A percentile compares a stretch with the other conserved stretches of the same genome.
Evolutionary conservation across 92 coral and sea anemone genomes (phyloP).

Genomic region (Epizoanthus scotinus): DNA sequence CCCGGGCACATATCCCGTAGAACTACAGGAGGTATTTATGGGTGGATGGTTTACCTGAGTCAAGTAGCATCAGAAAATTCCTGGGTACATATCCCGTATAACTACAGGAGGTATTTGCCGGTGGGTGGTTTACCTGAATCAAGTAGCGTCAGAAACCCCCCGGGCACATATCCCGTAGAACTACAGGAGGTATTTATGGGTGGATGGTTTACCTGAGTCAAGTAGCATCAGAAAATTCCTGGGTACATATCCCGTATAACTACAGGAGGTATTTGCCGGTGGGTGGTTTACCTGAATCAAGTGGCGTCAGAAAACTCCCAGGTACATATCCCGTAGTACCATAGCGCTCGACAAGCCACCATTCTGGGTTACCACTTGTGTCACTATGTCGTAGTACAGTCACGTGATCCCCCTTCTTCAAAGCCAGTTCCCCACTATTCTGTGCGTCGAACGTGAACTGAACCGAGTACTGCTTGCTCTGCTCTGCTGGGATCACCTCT

Average conservation of each 20-base stretch:
- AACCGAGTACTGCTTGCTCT: conserved; percentile 55
- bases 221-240: not conserved
- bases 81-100: too few relatives aligned
- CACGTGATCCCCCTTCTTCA: conserved; percentile 76
- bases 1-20: too few relatives aligned
- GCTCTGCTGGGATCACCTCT: conserved; percentile 43
- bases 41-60: too few relatives aligned
- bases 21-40: too few relatives aligned
- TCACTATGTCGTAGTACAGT: conserved; percentile 81
- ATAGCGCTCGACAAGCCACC: conserved; percentile 82
- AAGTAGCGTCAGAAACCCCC: not conserved
- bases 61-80: too few relatives aligned
- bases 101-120: too few relatives aligned
- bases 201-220: not conserved
- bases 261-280: too few relatives aligned
- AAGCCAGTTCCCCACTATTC: conserved; percentile 75
- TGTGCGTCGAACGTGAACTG: conserved; percentile 83
- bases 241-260: not conserved
- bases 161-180: conserved; percentile 20
- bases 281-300: conserved; percentile 14
- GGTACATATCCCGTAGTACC: conserved; percentile 91
- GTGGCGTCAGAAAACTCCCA: conserved; percentile 62
- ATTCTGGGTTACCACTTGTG: conserved; percentile 85
- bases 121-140: too few relatives aligned
- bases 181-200: too few relatives aligned